Evolutionary conservation across 2,113 vertebrate species (phyloP).

Genomic region (Eulacestoma nigropectus): DNA sequence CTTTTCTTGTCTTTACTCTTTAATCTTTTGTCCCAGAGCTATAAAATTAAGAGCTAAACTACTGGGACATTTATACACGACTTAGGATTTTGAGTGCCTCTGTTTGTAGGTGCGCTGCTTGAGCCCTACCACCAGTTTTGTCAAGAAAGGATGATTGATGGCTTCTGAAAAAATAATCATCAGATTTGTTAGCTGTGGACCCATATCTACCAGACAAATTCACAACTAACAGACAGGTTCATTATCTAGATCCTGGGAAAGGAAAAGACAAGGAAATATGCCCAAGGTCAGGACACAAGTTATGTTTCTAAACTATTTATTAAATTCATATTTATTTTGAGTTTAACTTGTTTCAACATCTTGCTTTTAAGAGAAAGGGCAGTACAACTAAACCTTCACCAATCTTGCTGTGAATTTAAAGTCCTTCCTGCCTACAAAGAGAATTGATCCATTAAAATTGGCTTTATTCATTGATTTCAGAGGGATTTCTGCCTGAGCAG

Average conservation of each 20-base stretch:
- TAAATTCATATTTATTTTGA: background rate
- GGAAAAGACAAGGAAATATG: background rate
- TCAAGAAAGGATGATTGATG: background rate
- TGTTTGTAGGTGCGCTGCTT: background rate
- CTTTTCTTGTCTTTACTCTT: background rate
- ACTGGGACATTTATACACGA: background rate
- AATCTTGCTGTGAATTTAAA: background rate
- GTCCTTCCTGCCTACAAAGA: background rate
- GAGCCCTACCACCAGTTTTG: background rate
- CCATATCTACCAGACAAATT: background rate
- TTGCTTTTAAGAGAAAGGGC: background rate
- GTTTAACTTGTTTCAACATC: background rate
- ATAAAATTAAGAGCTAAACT: background rate
- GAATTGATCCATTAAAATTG: background rate
- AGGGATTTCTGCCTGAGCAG: background rate
- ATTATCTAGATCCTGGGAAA: background rate
- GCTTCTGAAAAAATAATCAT: background rate
- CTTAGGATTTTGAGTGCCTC: background rate
- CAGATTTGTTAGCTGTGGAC: background rate
- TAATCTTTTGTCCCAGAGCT: background rate
- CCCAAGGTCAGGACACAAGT: background rate
- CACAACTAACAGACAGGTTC: background rate
- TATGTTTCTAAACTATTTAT: background rate
- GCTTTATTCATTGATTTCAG: background rate
- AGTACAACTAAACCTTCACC: background rate